Conservation (phyloP, 2,797 vertebrate genomes). For the Anisognathus igniventris region DNA sequence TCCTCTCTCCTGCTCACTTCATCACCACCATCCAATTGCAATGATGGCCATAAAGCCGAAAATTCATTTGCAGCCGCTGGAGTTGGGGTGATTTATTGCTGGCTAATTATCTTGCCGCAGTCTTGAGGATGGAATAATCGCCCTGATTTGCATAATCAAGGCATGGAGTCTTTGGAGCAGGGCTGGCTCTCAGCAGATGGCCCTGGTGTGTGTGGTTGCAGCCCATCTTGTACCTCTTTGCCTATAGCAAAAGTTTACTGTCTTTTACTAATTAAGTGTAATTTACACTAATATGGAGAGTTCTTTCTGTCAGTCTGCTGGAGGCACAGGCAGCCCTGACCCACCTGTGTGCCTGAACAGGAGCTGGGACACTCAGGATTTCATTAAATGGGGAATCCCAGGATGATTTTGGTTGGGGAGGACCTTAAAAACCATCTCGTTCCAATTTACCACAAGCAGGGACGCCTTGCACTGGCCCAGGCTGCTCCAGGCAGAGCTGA, state of each 20-base stretch:
- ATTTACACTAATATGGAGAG: background rate
- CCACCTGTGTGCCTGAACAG: accelerated
- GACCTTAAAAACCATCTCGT: background rate
- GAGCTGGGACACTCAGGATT: too few species aligned
- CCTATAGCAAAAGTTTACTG: background rate
- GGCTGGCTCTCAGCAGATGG: slow-evolving; percentile 2
- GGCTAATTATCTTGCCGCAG: slow-evolving; percentile 58
- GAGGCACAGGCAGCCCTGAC: background rate
- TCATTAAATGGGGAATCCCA: accelerated
- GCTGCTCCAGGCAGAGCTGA: background rate
- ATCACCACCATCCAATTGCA: background rate
- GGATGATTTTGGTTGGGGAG: accelerated
- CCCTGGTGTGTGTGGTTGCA: background rate
- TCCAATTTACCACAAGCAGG: background rate
- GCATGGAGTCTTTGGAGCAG: slow-evolving; percentile 21
- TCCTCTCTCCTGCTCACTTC: background rate
- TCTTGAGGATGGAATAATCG: slow-evolving; percentile 36
- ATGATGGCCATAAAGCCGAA: background rate
- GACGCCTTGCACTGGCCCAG: background rate
- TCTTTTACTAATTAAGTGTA: background rate
- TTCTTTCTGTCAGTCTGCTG: background rate
- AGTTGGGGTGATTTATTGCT: slow-evolving; percentile 50
- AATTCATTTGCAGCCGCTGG: slow-evolving; percentile 46
- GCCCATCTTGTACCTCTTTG: background rate
- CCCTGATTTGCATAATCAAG: slow-evolving; percentile 64